Evolutionary conservation across 23 tunicate genomes (phyloP).

Genomic region (Ciona savignyi): DNA sequence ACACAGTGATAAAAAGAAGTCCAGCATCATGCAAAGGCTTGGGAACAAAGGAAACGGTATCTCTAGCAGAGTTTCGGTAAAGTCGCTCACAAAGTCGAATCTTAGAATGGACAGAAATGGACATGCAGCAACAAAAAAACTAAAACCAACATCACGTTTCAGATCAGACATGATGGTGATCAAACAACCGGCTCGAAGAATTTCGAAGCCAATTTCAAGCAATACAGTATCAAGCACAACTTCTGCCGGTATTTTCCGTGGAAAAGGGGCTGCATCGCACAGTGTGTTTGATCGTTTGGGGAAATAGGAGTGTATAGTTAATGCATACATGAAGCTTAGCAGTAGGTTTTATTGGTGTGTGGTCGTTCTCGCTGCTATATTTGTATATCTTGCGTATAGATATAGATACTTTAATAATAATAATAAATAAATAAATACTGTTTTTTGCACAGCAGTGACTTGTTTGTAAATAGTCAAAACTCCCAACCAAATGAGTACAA

Average conservation of each 20-base stretch:
- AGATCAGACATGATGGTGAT: neutral
- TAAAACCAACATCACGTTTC: neutral
- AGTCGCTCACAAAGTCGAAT: neutral
- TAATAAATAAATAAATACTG: too few species aligned
- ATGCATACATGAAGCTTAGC: too few species aligned
- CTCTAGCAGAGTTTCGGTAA: neutral
- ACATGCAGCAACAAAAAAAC: neutral
- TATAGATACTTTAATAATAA: too few species aligned
- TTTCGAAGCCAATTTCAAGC: constrained; percentile 51
- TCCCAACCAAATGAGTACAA: too few species aligned
- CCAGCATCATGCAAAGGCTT: constrained; percentile 28
- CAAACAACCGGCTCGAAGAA: neutral
- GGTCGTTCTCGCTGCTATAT: too few species aligned
- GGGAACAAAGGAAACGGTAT: constrained; percentile 29
- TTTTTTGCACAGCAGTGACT: too few species aligned
- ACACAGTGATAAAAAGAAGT: neutral
- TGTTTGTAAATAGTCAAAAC: too few species aligned
- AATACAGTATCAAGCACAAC: constrained; percentile 53
- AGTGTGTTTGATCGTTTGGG: constrained; percentile 48
- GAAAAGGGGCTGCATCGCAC: constrained; percentile 4
- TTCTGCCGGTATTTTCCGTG: constrained; percentile 61
- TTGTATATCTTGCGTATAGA: too few species aligned
- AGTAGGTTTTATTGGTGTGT: too few species aligned
- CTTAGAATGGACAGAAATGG: neutral
- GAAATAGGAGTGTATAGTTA: too few species aligned